phyloP scores from a whole-genome alignment of 2,113 vertebrate genomes.

The Campylorhamphus procurvoides region DNA sequence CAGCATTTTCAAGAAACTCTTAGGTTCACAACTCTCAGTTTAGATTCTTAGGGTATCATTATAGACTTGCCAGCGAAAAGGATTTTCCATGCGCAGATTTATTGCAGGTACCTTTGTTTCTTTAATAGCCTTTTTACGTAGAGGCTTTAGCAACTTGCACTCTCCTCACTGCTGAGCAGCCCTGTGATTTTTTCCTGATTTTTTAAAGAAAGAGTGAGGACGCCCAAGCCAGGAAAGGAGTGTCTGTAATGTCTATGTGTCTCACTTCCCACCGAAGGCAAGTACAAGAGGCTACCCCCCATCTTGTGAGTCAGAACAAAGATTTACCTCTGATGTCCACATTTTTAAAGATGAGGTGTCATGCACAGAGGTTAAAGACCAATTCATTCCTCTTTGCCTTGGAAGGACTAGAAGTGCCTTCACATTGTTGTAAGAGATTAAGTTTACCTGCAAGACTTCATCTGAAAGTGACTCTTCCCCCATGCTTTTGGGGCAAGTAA shows the following conservation, averaged over 20 bases:
- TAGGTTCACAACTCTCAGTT: neutral
- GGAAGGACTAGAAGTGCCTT: neutral
- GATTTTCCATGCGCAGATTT: neutral
- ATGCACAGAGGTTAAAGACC: neutral
- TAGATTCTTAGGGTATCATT: neutral
- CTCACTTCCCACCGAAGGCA: neutral
- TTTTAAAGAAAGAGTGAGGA: neutral
- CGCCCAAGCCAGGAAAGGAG: neutral
- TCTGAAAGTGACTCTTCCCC: neutral
- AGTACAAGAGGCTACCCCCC: neutral
- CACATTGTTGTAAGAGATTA: neutral
- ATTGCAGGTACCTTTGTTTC: neutral
- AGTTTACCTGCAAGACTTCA: neutral
- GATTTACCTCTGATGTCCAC: neutral
- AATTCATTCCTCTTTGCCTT: neutral
- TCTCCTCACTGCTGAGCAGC: neutral
- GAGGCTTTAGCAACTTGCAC: neutral
- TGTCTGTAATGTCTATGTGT: accelerated
- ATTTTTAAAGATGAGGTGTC: neutral
- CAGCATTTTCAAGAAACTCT: neutral
- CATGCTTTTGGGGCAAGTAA: neutral
- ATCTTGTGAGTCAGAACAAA: neutral
- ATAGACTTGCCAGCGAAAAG: neutral
- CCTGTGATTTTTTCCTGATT: neutral
- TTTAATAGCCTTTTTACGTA: neutral